Evolutionary conservation across 2,888 invertebrate genomes (phyloP), one percentile per base, ranked within the genome.

Genomic region (Brachyopa scutellaris): DNA sequence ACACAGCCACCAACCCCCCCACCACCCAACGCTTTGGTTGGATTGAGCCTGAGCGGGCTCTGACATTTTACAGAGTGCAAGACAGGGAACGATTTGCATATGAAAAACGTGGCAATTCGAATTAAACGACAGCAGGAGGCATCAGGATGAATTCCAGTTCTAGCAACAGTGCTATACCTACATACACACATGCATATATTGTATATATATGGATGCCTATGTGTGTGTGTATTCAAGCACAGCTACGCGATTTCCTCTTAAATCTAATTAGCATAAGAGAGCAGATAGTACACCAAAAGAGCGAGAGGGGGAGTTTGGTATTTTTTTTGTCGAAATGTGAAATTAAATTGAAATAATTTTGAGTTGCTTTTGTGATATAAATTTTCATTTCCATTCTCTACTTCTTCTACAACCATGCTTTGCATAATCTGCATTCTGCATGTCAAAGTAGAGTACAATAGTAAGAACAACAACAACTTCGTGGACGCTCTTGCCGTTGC

Each of bases 291-390:
- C n/a, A 67, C 49, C 42, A 8, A 6, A 45, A 33, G 51, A 53
- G 49, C 21, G 51, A 9, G 13, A n/a, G 3, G 42, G 15, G 11
- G 11, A 38, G 47, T 9, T 36, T n/a, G 15, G 29, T 29, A 0
- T 15, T 3, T 45, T 13, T 38, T 13, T 1, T 23, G 15, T 23
- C 26, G 33, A 72, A 57, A 59, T 26, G n/a, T 59, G 55, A 78
- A 78, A 78, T 78, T 72, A 78, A 72, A 78, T 78, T 78, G 72
- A 78, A 78, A 78, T 72, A 66, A 72, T 78, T 78, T 78, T 70
- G 70, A 70, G 78, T 78, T 59, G 72, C 59, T 78, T 78, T 72
- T 78, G n/a, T 78, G 72, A 78, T 78, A 78, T 72, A 66, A 72
- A 62, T 64, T 57, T 40, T 17, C 64, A n/a, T 78, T 15, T n/a